A percentile compares a stretch with the other conserved stretches of the same genome.
Evolutionary conservation across 2,113 vertebrate species (phyloP).

Genomic region (Cochlearius cochlearius): DNA sequence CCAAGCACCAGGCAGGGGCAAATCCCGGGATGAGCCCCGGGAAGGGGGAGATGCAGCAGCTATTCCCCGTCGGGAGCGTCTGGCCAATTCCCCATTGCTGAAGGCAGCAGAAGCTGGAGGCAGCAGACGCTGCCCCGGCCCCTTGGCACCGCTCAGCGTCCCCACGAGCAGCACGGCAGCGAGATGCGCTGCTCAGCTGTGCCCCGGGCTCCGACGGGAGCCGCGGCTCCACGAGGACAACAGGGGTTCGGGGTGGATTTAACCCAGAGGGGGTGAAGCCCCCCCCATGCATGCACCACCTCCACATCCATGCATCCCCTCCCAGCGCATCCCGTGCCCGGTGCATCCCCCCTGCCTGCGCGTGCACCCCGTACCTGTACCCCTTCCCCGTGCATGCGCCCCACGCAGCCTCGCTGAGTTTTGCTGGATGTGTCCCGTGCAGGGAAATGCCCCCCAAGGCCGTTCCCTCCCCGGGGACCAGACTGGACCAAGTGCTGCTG

Average conservation of each 20-base stretch:
- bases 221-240: neutral
- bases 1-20: neutral
- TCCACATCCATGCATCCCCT: neutral
- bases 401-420: neutral
- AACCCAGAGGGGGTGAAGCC: neutral
- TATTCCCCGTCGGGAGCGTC: neutral
- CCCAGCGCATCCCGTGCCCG: neutral
- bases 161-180: neutral
- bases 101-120: neutral
- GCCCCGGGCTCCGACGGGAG: accelerated
- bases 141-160: accelerated
- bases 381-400: neutral
- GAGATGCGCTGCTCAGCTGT: neutral
- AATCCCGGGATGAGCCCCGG: neutral
- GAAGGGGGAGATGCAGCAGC: neutral
- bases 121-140: neutral
- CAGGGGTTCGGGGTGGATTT: neutral
- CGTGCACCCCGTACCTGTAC: accelerated
- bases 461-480: neutral
- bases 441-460: no score
- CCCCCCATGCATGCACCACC: accelerated
- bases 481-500: neutral
- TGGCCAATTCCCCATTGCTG: accelerated
- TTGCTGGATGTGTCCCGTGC: accelerated
- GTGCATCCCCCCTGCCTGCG: neutral